Base-by-base conservation (phyloP, 2,113 vertebrate genomes). In the Thryonomys swinderianus region DNA sequence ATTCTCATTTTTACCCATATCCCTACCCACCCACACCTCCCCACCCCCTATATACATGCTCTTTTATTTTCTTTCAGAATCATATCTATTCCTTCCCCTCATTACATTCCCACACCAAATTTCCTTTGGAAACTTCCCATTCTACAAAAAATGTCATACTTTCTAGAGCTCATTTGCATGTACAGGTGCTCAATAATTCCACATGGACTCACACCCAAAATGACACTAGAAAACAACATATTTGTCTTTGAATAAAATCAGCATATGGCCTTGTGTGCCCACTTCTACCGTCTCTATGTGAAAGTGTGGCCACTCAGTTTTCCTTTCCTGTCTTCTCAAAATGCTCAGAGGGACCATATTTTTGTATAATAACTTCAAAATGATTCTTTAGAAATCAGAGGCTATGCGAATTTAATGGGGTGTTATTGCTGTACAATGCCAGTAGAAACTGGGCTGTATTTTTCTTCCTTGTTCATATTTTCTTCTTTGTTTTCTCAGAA, bases 341-440 rank as follows among this genome's bases (percentile, higher is more conserved):
- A 96, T 96, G 51, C 92, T 93, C 90, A 95, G 40, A 92, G 95
- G 97, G 94, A 59, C 95, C 57, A 85, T 96, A 93, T 95, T 96
- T 97, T 96, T 96, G 87, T 97, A 96, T 95, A 96, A 97, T 95
- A 83, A 96, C 89, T 88, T 96, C 88, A 90, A 85, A 95, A 90
- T 96, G 82, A 95, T 95, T 96, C 93, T 93, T 96, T 85, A 95
- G 96, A 97, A 97, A 96, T 96, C 40, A 81, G 84, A 97, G 76
- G 80, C 95, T 97, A 95, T 95, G 90, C 8, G 66, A 94, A 95
- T 81, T 97, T 97, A 97, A 96, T 96, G 97, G 97, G 95, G 95
- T 91, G 94, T 97, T 96, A 96, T 96, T 97, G 93, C 88, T 93
- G 66, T 90, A 96, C 96, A 87, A 94, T 16, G 67, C 82, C 79